phyloP scores from a whole-genome alignment of 1,140 invertebrate species.

The Psix sp. region DNA sequence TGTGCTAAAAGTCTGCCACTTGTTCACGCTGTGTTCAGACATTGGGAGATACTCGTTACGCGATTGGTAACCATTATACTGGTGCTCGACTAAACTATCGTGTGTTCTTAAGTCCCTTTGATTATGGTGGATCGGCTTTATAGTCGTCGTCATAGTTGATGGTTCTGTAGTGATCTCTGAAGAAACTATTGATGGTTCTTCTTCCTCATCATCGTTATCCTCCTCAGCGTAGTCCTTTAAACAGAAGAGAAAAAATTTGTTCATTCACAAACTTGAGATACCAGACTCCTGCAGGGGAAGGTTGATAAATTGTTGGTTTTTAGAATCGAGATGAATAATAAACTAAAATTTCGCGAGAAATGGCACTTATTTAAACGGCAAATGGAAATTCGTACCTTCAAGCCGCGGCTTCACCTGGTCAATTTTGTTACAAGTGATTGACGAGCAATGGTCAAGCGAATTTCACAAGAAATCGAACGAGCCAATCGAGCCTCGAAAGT shows the following conservation, averaged over 20 bases:
- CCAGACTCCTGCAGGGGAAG: too few relatives aligned
- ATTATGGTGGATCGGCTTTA: conserved; percentile 37
- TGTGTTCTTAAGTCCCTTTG: conserved; percentile 53
- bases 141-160: conserved; percentile 53
- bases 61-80: conserved; percentile 66
- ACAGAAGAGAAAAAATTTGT: conserved; percentile 11
- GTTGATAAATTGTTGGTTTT: too few relatives aligned
- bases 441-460: conserved; percentile 33
- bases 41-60: conserved; percentile 69
- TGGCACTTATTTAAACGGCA: background rate
- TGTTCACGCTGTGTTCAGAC: conserved; percentile 68
- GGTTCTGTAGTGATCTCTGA: conserved; percentile 50
- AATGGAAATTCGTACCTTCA: conserved; percentile 24
- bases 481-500: conserved; percentile 31
- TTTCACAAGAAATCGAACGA: conserved; percentile 41
- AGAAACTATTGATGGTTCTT: conserved; percentile 45
- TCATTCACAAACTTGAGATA: too few relatives aligned
- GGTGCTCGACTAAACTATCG: conserved; percentile 57
- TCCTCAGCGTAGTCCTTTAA: conserved; percentile 69
- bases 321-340: too few relatives aligned
- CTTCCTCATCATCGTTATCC: conserved; percentile 60
- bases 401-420: conserved; percentile 10
- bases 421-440: conserved; percentile 37
- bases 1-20: conserved; percentile 70
- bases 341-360: background rate